A percentile compares a stretch with the other conserved stretches of the same genome.
Conservation (phyloP, 2,797 vertebrate genomes). For the Argyrosomus regius region DNA sequence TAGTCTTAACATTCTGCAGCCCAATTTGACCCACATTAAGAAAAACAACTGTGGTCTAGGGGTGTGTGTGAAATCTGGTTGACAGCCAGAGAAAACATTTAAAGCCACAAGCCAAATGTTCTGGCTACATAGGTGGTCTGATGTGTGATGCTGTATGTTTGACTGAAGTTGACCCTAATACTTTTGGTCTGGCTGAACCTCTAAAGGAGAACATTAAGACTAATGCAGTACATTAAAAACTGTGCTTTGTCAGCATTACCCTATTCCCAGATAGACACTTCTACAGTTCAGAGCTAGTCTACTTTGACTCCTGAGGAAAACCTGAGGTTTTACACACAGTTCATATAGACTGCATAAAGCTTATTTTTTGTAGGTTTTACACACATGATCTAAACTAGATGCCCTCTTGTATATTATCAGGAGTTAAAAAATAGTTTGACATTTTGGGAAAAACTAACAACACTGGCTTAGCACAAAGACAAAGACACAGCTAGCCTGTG, state of each 20-base stretch:
- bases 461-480: too few species aligned
- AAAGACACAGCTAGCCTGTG: too few species aligned
- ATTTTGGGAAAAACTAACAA: too few species aligned
- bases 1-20: slow-evolving; percentile 40
- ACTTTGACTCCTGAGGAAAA: slow-evolving; percentile 5
- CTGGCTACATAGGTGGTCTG: slow-evolving; percentile 83
- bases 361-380: too few species aligned
- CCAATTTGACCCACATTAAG: slow-evolving; percentile 58
- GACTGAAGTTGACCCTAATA: slow-evolving; percentile 65
- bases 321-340: slow-evolving; percentile 8
- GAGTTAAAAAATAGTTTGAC: too few species aligned
- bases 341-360: neutral
- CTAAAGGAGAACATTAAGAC: slow-evolving; percentile 58
- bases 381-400: too few species aligned
- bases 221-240: slow-evolving; percentile 62
- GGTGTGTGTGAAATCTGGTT: slow-evolving; percentile 69
- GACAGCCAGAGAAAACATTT: slow-evolving; percentile 80
- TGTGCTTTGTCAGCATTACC: slow-evolving; percentile 54
- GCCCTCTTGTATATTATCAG: too few species aligned
- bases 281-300: slow-evolving; percentile 36
- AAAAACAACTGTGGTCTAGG: slow-evolving; percentile 55
- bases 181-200: slow-evolving; percentile 69
- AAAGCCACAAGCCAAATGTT: slow-evolving; percentile 74
- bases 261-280: slow-evolving; percentile 28
- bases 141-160: slow-evolving; percentile 43